Evolutionary conservation across 1,140 invertebrate species (phyloP).

Genomic region (Ptiloglossa arizonensis): DNA sequence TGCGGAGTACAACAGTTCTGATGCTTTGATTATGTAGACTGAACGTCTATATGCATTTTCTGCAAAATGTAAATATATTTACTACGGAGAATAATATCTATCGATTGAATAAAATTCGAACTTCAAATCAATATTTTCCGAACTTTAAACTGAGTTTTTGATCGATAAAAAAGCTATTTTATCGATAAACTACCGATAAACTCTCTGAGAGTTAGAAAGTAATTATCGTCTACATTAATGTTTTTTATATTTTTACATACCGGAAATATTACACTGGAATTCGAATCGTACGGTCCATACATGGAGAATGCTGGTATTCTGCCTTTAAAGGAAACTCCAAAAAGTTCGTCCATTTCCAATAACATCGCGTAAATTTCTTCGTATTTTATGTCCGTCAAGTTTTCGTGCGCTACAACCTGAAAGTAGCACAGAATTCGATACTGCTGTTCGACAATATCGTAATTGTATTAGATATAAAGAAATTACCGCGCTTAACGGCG

Average conservation of each 20-base stretch:
- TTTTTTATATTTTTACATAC: conserved; percentile 72
- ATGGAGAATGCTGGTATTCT: conserved; percentile 85
- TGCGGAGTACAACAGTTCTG: too few species aligned
- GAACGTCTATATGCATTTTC: too few species aligned
- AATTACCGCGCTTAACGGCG: conserved; percentile 79
- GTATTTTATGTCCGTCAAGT: conserved; percentile 81
- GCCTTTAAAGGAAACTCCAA: conserved; percentile 84
- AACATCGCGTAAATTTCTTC: conserved; percentile 87
- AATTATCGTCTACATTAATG: not conserved
- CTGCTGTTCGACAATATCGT: conserved; percentile 58
- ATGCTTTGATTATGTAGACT: too few species aligned
- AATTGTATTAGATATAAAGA: not conserved
- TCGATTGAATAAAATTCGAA: too few species aligned
- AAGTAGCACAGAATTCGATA: conserved; percentile 36
- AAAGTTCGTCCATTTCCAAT: conserved; percentile 85
- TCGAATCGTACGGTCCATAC: conserved; percentile 85
- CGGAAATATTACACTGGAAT: conserved; percentile 86
- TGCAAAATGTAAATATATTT: too few species aligned
- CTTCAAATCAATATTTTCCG: too few species aligned
- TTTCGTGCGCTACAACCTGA: conserved; percentile 83
- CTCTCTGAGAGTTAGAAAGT: too few species aligned
- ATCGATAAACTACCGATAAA: too few species aligned
- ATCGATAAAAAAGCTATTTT: too few species aligned
- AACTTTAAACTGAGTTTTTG: too few species aligned
- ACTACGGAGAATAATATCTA: too few species aligned